Conservation (phyloP, 2,797 vertebrate species). For the Neosilurus hyrtlii region DNA sequence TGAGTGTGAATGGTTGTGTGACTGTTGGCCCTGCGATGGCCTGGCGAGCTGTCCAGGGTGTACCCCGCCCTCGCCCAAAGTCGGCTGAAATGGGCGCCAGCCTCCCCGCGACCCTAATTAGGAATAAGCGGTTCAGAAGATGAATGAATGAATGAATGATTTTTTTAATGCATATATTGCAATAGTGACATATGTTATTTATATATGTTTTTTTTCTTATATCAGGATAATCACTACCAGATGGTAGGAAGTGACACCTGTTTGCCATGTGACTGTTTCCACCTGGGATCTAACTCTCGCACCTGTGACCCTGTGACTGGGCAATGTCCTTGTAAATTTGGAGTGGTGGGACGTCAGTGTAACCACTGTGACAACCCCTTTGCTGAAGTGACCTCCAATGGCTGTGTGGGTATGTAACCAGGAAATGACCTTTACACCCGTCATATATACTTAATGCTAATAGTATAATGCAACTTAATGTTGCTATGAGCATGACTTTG, state of each 20-base stretch:
- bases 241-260: conserved; percentile 74
- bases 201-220: background rate
- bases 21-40: no score
- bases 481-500: background rate
- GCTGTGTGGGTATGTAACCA: conserved; percentile 79
- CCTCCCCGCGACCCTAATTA: no score
- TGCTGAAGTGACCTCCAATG: conserved; percentile 78
- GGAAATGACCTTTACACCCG: background rate
- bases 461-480: background rate
- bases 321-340: conserved; percentile 80
- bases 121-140: no score
- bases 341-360: conserved; percentile 83
- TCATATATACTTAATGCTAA: background rate
- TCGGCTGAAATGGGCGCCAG: no score
- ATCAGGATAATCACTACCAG: conserved; percentile 81
- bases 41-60: no score
- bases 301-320: conserved; percentile 76
- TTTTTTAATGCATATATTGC: background rate
- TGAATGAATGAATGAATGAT: no score
- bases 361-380: conserved; percentile 87
- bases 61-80: no score
- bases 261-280: conserved; percentile 82
- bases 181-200: no score
- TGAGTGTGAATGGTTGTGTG: no score
- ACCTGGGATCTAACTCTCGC: conserved; percentile 74